These are phyloP conservation scores for Pocillopora meandrina DNA, from an alignment of 92 coral and sea anemone species.

Conservation along the genomic window DNA sequence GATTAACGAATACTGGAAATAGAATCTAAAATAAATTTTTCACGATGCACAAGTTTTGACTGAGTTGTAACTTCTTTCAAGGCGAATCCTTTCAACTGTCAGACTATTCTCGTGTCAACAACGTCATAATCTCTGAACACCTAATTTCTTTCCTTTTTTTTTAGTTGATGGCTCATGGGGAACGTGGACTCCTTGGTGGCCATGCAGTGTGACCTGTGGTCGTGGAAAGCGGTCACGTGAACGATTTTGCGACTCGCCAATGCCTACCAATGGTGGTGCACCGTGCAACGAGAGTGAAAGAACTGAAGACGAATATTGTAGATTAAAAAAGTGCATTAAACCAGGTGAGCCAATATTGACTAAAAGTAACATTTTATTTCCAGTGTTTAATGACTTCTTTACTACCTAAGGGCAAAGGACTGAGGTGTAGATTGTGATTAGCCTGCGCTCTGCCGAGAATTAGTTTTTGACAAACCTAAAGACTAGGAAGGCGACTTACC, in stretches of 20 bases:
- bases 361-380: background rate
- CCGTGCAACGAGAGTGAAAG: conserved; percentile 47
- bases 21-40: too few species aligned
- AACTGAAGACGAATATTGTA: conserved; percentile 43
- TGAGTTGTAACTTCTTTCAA: too few species aligned
- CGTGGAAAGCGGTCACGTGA: conserved; percentile 54
- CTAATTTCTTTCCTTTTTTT: background rate
- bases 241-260: conserved; percentile 60
- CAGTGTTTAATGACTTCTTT: too few species aligned
- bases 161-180: conserved; percentile 77
- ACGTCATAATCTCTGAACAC: background rate
- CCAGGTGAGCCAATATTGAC: background rate
- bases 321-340: conserved; percentile 41
- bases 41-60: too few species aligned
- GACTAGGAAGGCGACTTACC: too few species aligned
- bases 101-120: too few species aligned
- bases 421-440: too few species aligned
- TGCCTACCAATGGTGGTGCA: conserved; percentile 58
- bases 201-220: conserved; percentile 63
- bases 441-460: too few species aligned
- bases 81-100: too few species aligned
- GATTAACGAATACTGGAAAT: too few species aligned
- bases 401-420: too few species aligned
- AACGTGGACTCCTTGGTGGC: conserved; percentile 57
- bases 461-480: too few species aligned